phyloP scores from a whole-genome alignment of 2,113 vertebrate genomes.

The Guaruba guarouba region DNA sequence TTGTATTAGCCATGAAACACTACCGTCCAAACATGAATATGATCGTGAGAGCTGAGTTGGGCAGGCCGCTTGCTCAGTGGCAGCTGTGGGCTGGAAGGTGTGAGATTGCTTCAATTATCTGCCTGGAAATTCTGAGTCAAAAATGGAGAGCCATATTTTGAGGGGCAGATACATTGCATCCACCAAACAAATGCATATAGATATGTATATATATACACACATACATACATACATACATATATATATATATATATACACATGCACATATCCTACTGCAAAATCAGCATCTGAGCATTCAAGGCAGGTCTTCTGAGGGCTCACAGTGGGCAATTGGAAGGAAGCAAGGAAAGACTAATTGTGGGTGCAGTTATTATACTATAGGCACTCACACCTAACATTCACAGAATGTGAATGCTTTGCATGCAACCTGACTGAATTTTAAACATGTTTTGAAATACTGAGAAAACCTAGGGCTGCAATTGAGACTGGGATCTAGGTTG shows the following conservation, averaged over 20 bases:
- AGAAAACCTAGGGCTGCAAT: background rate
- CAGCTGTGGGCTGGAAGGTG: constrained; percentile 28
- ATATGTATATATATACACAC: background rate
- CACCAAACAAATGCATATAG: background rate
- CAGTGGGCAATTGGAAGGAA: background rate
- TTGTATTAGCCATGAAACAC: constrained; percentile 50
- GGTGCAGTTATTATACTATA: background rate
- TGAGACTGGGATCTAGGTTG: background rate
- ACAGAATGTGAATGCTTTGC: background rate
- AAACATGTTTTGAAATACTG: background rate
- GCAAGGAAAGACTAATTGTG: background rate
- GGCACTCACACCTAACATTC: background rate
- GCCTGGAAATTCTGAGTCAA: background rate
- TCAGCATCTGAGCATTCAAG: accelerated
- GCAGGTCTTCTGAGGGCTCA: background rate
- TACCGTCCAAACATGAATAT: background rate
- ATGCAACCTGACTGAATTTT: background rate
- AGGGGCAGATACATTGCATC: background rate
- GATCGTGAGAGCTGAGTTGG: background rate
- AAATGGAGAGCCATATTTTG: background rate
- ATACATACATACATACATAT: too few species aligned
- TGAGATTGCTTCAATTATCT: constrained; percentile 17
- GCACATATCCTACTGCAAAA: background rate
- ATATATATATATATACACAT: background rate
- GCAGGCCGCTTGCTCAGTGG: background rate